Evolutionary conservation across 2,113 vertebrate genomes (phyloP).

Genomic region (Mesitornis unicolor): DNA sequence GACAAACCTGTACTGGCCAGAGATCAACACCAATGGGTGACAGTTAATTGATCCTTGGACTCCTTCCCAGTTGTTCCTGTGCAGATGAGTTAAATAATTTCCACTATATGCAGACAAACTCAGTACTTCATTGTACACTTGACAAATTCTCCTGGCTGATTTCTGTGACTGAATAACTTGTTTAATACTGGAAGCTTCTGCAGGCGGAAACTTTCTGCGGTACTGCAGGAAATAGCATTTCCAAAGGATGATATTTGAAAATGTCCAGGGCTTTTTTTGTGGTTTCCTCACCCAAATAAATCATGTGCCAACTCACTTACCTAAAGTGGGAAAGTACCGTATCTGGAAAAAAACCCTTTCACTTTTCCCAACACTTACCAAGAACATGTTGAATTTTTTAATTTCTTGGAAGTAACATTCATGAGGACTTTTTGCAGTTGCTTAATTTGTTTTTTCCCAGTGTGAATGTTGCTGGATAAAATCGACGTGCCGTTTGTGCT

Average conservation of each 20-base stretch:
- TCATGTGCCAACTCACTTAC: not conserved
- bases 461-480: rapidly evolving
- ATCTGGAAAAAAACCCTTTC: not conserved
- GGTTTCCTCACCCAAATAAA: not conserved
- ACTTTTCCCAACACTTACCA: not conserved
- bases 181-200: not conserved
- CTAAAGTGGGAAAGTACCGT: not conserved
- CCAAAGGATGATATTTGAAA: not conserved
- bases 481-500: rapidly evolving
- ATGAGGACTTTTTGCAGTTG: not conserved
- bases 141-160: not conserved
- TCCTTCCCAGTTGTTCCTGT: not conserved
- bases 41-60: rapidly evolving
- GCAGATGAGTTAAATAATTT: not conserved
- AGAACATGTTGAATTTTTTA: rapidly evolving
- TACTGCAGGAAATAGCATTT: not conserved
- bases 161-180: not conserved
- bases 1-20: not conserved
- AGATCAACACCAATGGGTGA: not conserved
- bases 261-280: not conserved
- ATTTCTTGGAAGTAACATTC: rapidly evolving
- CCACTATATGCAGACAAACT: not conserved
- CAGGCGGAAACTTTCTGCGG: not conserved
- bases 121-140: not conserved
- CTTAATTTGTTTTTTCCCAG: rapidly evolving